Evolutionary conservation across 2,797 vertebrate genomes (phyloP), one percentile per base, ranked within the genome.

Genomic region (Brotula barbata): DNA sequence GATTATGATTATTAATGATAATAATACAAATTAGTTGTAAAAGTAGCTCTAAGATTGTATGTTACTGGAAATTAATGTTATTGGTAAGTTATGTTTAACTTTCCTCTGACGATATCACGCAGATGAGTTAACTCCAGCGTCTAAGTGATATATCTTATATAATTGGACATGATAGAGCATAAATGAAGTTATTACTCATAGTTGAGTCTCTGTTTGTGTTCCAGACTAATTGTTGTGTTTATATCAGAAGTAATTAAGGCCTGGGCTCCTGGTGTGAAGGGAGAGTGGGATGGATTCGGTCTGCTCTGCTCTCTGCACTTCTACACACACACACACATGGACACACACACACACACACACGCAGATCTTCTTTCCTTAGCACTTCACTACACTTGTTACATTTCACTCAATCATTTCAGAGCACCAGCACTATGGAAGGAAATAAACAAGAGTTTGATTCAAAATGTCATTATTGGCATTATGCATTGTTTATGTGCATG

Each of bases 171-270:
- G 75, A 83, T 85, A 56, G 69, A 57, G 52, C 57, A 54, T 74
- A 82, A 84, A 83, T 81, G 51, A 70, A 78, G 75, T 82, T 78
- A 83, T 86, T 78, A 76, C 67, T 84, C 80, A 76, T 60, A 68
- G 66, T 64, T 3, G 19, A 71, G 64, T 73, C 68, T 78, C 48
- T 80, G 61, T 78, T 78, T 76, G 72, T 70, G 60, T 73, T 84
- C 69, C 71, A 78, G 72, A 75, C 80, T 83, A 82, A 83, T 86
- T 80, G n/a, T n/a, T 77, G 77, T 78, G 73, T 80, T 83, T 71
- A 68, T 80, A 73, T 81, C 73, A 75, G 64, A 71, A 72, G 78
- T 82, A 80, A 86, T 86, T 81, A 84, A 71, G 66, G 71, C 56
- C 43, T 3, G 16, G 66, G 50, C 57, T 75, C 82, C 73, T 64